Conservation (phyloP, 2,113 vertebrate species). For the Penelope pileata region DNA sequence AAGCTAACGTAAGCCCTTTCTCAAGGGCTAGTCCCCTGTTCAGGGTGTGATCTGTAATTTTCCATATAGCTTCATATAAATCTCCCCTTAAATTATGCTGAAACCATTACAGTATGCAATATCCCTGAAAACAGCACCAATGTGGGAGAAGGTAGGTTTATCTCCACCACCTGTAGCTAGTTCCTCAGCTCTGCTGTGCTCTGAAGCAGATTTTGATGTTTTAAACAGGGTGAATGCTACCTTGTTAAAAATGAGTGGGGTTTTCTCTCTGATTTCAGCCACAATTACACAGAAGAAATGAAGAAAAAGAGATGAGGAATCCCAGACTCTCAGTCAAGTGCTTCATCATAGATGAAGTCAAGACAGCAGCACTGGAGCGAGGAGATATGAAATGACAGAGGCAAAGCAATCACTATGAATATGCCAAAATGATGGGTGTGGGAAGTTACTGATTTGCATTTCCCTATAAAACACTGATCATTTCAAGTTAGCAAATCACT, state of each 20-base stretch:
- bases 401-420: background rate
- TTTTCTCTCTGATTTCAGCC: background rate
- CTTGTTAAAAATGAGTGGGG: fast-evolving
- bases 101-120: background rate
- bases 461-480: background rate
- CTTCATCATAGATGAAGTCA: fast-evolving
- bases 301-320: background rate
- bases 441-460: background rate
- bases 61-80: background rate
- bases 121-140: background rate
- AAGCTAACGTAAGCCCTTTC: no score
- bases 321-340: background rate
- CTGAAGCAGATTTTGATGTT: background rate
- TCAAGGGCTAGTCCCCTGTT: no score
- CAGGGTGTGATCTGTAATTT: no score
- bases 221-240: background rate
- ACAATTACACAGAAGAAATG: background rate
- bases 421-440: background rate
- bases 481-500: background rate
- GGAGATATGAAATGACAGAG: background rate
- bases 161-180: background rate
- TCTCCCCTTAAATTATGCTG: background rate
- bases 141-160: background rate
- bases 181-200: background rate
- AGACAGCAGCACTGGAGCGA: background rate